Base-by-base conservation (phyloP, 2,888 invertebrate genomes). In the Stenoptilia bipunctidactyla region DNA sequence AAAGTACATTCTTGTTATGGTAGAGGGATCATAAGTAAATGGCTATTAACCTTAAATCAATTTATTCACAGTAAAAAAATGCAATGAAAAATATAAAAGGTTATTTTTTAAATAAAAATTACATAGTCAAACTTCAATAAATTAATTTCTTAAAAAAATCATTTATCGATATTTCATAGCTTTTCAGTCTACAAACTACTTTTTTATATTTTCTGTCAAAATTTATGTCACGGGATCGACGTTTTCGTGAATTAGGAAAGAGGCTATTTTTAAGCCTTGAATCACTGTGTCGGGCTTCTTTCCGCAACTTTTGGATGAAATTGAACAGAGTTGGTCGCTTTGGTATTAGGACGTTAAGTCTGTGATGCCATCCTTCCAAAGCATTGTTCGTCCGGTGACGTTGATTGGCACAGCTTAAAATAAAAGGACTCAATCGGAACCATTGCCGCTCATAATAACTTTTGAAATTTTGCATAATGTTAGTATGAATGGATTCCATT, bases 371-470 rank as follows among this genome's bases (percentile, higher is more conserved):
- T 15, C 38, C 41, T 38, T 38, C 41, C 27, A 41, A 13, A 15
- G 41, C 38, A 15, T 41, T 41, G 34, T 15, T 41, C 10, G 41
- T 41, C 34, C 41, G n/a, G n/a, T n/a, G n/a, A n/a, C n/a, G n/a
- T n/a, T n/a, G n/a, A n/a, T n/a, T n/a, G n/a, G n/a, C n/a, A n/a
- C n/a, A n/a, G n/a, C 37, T 41, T 34, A 41, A 37, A 14, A 37
- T 10, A 5, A 27, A 30, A 15, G 38, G 38, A 35, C 30, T 35
- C 36, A 41, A 20, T 27, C 41, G 36, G 36, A 15, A 33, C 41
- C 41, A 41, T 38, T 41, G 41, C 30, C 30, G 15, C 30, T 41
- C 38, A 13, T 27, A 41, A 35, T 41, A 41, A 15, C n/a, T 35
- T 38, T 36, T 14, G 15, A 41, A 41, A 15, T 27, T 13, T 27